Percentiles rank a stretch among this genome's conserved stretches.
phyloP scores from a whole-genome alignment of 2,797 vertebrate genomes.

The Fistularia tabacaria region DNA sequence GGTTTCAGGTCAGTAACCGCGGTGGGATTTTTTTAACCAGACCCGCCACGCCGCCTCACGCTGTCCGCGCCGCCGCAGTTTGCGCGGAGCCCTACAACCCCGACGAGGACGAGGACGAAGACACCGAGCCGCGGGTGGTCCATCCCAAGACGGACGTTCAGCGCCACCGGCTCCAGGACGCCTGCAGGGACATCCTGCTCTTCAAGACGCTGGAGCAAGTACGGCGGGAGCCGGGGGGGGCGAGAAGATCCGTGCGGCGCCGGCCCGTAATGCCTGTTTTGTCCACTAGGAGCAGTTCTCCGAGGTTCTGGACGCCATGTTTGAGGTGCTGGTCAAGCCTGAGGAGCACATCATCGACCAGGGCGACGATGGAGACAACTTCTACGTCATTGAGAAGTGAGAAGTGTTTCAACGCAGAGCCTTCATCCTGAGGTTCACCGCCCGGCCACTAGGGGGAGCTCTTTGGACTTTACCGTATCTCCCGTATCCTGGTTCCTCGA shows the following conservation, averaged over 20 bases:
- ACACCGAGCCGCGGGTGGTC: conserved; percentile 81
- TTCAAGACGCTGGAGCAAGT: conserved; percentile 96
- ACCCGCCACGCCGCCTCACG: background rate
- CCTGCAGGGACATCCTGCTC: conserved; percentile 89
- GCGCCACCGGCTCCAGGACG: conserved; percentile 87
- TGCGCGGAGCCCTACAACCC: conserved; percentile 94
- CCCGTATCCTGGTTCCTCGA: too few species aligned
- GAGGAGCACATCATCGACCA: conserved; percentile 93
- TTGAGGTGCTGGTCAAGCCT: conserved; percentile 86
- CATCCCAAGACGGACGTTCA: conserved; percentile 91
- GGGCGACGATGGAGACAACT: conserved; percentile 93
- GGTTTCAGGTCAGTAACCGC: conserved; percentile 81
- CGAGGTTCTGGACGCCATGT: conserved; percentile 94
- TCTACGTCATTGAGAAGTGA: conserved; percentile 91
- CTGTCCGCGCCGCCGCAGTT: conserved; percentile 69
- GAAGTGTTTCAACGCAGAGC: too few species aligned
- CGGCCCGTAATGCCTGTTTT: background rate
- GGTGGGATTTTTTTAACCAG: background rate
- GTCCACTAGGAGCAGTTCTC: conserved; percentile 86
- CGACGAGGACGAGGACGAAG: conserved; percentile 91
- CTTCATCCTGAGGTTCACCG: too few species aligned
- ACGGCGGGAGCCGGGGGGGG: conserved; percentile 15
- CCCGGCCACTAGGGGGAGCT: too few species aligned
- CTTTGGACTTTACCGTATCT: too few species aligned
- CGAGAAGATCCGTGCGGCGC: background rate